Conservation (phyloP, 1,140 invertebrate genomes). For the Gonatopus flavifemur region DNA sequence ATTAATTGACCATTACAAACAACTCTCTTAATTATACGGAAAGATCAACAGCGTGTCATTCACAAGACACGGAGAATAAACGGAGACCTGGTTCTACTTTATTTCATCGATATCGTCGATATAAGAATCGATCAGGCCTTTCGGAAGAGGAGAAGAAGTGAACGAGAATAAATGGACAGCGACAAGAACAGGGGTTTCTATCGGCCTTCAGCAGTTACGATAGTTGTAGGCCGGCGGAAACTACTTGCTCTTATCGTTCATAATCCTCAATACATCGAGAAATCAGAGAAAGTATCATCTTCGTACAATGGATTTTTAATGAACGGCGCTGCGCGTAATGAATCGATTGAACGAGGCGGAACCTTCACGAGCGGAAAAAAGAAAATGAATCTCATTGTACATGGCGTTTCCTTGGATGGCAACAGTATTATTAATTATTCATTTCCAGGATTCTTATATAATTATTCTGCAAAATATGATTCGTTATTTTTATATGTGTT, state of each 20-base stretch:
- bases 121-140: constrained; percentile 5
- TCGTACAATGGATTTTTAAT: no score
- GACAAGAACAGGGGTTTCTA: constrained; percentile 78
- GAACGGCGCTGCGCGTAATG: constrained; percentile 7
- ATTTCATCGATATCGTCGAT: constrained; percentile 4
- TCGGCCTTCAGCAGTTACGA: constrained; percentile 82
- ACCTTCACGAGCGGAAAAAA: not conserved
- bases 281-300: not conserved
- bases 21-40: no score
- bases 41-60: no score
- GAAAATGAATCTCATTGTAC: no score
- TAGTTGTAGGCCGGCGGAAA: constrained; percentile 89
- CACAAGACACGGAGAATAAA: constrained; percentile 4
- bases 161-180: constrained; percentile 8
- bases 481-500: no score
- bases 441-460: no score
- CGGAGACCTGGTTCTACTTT: not conserved
- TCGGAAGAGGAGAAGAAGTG: constrained; percentile 7
- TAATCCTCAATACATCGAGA: constrained; percentile 31
- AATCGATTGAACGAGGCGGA: not conserved
- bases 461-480: no score
- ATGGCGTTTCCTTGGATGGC: no score
- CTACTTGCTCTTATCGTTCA: constrained; percentile 71
- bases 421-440: no score
- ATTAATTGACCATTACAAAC: no score